Percentiles rank a stretch among this genome's conserved stretches.
phyloP scores from a whole-genome alignment of 2,797 vertebrate genomes.

The Esox lucius region DNA sequence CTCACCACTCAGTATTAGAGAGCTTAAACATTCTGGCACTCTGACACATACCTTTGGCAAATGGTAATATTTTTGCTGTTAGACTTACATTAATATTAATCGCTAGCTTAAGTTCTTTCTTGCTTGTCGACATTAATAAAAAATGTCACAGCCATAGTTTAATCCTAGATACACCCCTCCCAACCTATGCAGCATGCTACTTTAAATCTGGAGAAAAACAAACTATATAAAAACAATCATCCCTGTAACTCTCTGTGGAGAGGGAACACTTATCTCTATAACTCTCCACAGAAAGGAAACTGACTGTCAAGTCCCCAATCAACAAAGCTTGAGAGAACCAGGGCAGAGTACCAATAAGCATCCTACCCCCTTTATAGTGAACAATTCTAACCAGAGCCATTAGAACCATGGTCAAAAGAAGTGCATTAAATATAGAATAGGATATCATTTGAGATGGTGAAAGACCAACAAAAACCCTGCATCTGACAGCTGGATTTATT shows the following conservation, averaged over 20 bases:
- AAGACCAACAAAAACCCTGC: conserved; percentile 54
- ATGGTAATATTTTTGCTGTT: background rate
- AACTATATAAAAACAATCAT: conserved; percentile 48
- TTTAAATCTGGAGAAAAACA: conserved; percentile 53
- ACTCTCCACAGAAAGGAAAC: background rate
- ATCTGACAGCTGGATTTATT: conserved; percentile 39
- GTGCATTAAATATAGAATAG: conserved; percentile 14
- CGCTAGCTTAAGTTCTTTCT: conserved; percentile 38
- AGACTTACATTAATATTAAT: conserved; percentile 53
- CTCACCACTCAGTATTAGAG: background rate
- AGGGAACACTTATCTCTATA: background rate
- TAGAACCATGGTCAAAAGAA: too few relatives aligned
- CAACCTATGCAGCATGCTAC: conserved; percentile 17
- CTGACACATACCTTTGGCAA: conserved; percentile 39
- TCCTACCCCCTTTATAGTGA: too few relatives aligned
- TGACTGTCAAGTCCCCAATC: background rate
- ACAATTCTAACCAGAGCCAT: too few relatives aligned
- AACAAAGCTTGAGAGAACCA: too few relatives aligned
- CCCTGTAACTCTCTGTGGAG: conserved; percentile 17
- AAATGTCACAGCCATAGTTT: conserved; percentile 29
- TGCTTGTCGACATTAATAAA: conserved; percentile 35
- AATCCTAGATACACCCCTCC: conserved; percentile 50
- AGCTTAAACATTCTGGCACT: conserved; percentile 12
- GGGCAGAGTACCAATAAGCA: too few relatives aligned
- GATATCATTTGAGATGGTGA: background rate